A percentile compares a stretch with the other conserved stretches of the same genome.
Evolutionary conservation across 2,113 vertebrate genomes (phyloP).

Genomic region (Probosciger aterrimus): DNA sequence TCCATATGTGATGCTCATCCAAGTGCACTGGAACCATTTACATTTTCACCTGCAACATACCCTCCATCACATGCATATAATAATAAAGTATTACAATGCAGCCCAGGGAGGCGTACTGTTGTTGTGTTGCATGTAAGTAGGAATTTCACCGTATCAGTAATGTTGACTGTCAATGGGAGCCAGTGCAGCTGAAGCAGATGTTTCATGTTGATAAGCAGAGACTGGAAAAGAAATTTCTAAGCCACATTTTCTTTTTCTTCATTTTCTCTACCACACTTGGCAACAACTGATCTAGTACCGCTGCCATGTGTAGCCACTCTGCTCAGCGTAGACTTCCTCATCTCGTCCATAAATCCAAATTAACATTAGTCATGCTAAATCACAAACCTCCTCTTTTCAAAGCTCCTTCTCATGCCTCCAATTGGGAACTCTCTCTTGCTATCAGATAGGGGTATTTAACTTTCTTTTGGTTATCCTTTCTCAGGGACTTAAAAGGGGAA

Average conservation of each 20-base stretch:
- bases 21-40: constrained; percentile 36
- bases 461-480: neutral
- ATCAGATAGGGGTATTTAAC: neutral
- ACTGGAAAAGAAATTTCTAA: constrained; percentile 59
- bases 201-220: constrained; percentile 73
- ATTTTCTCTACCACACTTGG: constrained; percentile 54
- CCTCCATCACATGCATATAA: neutral
- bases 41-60: neutral
- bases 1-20: constrained; percentile 20
- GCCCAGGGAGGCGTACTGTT: neutral
- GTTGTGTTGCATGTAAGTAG: constrained; percentile 5
- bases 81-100: neutral
- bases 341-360: constrained; percentile 60
- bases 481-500: neutral
- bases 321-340: constrained; percentile 35
- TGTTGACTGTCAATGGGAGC: constrained; percentile 56
- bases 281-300: constrained; percentile 35
- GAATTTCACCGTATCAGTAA: neutral
- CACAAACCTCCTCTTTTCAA: constrained; percentile 31
- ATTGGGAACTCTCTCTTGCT: neutral
- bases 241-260: constrained; percentile 49
- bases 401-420: constrained; percentile 16
- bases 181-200: constrained; percentile 70
- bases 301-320: constrained; percentile 63
- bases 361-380: constrained; percentile 10